Evolutionary conservation across 2,888 invertebrate species (phyloP).

Genomic region (Ochropacha duplaris): DNA sequence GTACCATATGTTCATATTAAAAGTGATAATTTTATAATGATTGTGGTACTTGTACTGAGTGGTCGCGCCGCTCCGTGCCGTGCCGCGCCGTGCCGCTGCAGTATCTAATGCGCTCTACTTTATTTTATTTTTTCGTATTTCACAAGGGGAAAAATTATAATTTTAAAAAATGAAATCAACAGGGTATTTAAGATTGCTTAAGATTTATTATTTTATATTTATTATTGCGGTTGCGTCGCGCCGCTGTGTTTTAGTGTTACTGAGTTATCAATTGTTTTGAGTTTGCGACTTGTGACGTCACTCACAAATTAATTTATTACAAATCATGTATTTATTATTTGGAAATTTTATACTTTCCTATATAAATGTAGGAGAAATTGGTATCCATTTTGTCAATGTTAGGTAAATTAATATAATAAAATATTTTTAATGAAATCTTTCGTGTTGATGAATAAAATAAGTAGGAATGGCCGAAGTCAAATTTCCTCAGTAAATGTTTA

Average conservation of each 20-base stretch:
- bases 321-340: background rate
- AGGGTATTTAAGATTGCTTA: slow-evolving; percentile 83
- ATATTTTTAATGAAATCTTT: background rate
- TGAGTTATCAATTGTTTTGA: slow-evolving; percentile 36
- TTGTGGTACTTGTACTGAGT: too few relatives aligned
- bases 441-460: background rate
- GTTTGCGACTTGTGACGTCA: slow-evolving; percentile 17
- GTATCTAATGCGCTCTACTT: slow-evolving; percentile 28
- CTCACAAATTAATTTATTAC: background rate
- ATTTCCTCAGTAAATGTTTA: background rate
- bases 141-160: slow-evolving; percentile 53
- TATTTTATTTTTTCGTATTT: slow-evolving; percentile 48
- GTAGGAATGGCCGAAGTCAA: background rate
- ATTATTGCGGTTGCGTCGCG: slow-evolving; percentile 53
- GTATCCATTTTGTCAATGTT: background rate
- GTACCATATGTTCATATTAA: too few relatives aligned
- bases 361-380: background rate
- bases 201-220: slow-evolving; percentile 80
- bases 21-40: too few relatives aligned
- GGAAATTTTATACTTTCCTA: background rate
- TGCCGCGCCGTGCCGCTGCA: slow-evolving; percentile 40
- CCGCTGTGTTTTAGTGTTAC: slow-evolving; percentile 54
- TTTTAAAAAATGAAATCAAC: slow-evolving; percentile 76
- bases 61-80: too few relatives aligned
- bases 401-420: background rate